phyloP scores from a whole-genome alignment of 64 coral and sea anemone genomes.

The Stichodactyla mertensii region DNA sequence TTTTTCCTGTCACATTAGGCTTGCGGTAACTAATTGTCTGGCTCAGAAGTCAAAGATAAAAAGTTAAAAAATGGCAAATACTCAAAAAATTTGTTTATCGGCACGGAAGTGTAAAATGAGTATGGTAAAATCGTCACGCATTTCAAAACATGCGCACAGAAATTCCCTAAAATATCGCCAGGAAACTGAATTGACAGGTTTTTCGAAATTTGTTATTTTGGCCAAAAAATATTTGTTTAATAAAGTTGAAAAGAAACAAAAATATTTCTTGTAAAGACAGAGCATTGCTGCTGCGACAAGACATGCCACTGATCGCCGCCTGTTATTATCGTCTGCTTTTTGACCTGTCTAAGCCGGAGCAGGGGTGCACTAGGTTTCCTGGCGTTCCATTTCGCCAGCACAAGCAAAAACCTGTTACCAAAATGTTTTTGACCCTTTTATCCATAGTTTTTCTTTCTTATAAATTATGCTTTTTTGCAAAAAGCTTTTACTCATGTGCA shows the following conservation, averaged over 20 bases:
- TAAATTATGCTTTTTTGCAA: too few species aligned
- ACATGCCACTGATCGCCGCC: neutral
- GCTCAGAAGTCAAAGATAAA: neutral
- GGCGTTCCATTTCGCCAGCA: neutral
- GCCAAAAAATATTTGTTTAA: neutral
- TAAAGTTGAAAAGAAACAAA: neutral
- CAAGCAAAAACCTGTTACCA: neutral
- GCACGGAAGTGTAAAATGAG: neutral
- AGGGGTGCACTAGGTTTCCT: neutral
- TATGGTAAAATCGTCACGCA: neutral
- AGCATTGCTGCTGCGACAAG: neutral
- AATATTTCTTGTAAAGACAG: neutral
- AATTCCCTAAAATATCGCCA: neutral
- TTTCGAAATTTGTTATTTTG: neutral
- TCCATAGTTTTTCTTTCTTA: neutral
- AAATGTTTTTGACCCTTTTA: neutral
- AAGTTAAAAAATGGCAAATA: neutral
- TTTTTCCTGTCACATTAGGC: constrained; percentile 1
- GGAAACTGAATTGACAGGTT: neutral
- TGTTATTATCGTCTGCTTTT: neutral
- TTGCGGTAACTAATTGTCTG: neutral
- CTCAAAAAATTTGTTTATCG: neutral
- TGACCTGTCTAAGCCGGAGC: constrained; percentile 1
- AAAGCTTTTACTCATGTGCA: too few species aligned
- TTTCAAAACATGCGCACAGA: neutral